Evolutionary conservation across 2,113 vertebrate species (phyloP).

Genomic region (Arizona elegans): DNA sequence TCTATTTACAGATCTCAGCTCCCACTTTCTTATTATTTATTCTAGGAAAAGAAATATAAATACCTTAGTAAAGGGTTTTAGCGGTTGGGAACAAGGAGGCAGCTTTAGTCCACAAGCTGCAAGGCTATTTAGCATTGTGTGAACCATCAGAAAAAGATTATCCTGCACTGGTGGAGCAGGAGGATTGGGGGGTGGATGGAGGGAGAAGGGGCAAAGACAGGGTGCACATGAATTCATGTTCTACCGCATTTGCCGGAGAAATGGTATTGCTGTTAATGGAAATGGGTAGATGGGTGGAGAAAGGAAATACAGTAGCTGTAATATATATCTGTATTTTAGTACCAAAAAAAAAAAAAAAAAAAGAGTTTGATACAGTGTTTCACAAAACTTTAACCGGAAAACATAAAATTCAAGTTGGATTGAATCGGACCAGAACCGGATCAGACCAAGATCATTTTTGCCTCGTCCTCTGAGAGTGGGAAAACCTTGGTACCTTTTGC

Average conservation of each 20-base stretch:
- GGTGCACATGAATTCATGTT: neutral
- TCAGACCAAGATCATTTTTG: constrained; percentile 7
- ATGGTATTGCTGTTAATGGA: constrained; percentile 23
- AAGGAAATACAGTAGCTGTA: constrained; percentile 70
- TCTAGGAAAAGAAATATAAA: neutral
- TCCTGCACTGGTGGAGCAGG: neutral
- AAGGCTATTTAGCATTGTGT: neutral
- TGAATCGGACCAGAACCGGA: neutral
- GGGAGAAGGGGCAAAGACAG: neutral
- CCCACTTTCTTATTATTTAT: neutral
- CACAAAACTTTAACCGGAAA: constrained; percentile 69
- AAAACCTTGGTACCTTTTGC: neutral
- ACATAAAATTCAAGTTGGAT: constrained; percentile 63
- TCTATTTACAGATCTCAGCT: neutral
- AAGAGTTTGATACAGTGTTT: constrained; percentile 70
- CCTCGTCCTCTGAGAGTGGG: neutral
- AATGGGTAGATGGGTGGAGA: constrained; percentile 58
- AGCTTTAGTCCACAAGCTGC: neutral
- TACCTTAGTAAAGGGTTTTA: neutral
- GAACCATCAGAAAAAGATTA: neutral
- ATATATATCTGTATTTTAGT: constrained; percentile 73
- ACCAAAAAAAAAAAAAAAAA: constrained; percentile 50
- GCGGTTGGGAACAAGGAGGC: neutral
- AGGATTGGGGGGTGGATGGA: neutral
- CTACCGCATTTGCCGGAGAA: neutral